These are phyloP conservation scores for Ectropis crepuscularia DNA, from an alignment of 2,888 invertebrate species.

Conservation along the genomic window DNA sequence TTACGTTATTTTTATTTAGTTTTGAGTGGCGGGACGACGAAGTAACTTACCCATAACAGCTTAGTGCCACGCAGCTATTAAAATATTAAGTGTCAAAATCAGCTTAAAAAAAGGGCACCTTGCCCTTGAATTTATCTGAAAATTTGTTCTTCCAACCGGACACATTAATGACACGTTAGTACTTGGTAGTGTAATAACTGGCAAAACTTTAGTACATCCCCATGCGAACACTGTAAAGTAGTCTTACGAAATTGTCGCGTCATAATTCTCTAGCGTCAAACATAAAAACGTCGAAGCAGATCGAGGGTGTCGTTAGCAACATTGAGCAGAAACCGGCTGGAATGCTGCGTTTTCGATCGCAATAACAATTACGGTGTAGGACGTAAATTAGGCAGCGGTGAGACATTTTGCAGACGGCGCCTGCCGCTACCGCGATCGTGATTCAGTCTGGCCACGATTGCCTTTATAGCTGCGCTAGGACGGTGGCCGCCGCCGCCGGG, in stretches of 20 bases:
- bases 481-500: constrained; percentile 65
- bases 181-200: no score
- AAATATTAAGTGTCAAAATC: no score
- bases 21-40: no score
- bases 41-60: no score
- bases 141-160: neutral
- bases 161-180: no score
- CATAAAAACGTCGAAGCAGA: constrained; percentile 21
- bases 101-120: no score
- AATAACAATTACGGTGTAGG: constrained; percentile 53
- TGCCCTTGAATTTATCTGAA: neutral
- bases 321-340: constrained; percentile 33
- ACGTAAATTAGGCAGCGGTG: constrained; percentile 71
- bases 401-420: constrained; percentile 85
- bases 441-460: constrained; percentile 79
- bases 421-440: constrained; percentile 64
- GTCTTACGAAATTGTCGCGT: neutral
- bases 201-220: no score
- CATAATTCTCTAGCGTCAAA: constrained; percentile 2
- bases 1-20: no score
- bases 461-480: constrained; percentile 76
- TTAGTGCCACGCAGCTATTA: no score
- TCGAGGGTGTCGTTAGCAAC: constrained; percentile 33
- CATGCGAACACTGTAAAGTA: no score
- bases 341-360: constrained; percentile 41